Percentiles rank a stretch among this genome's conserved stretches.
Evolutionary conservation across 2,888 invertebrate species (phyloP).

Genomic region (Eupithecia pulchellata): DNA sequence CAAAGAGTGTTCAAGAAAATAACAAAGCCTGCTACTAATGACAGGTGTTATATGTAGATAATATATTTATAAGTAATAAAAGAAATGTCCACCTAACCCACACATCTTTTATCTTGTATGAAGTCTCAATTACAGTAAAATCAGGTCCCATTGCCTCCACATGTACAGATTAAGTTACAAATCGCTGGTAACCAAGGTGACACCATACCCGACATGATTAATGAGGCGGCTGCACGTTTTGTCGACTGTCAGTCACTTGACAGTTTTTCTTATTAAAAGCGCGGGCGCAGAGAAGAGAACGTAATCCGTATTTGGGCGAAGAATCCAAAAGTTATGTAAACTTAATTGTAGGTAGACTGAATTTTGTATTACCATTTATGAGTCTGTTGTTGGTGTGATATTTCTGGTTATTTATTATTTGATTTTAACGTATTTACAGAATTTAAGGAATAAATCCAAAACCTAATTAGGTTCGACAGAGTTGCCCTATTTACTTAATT

Average conservation of each 20-base stretch:
- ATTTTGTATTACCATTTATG: not conserved
- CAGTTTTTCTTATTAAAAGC: conserved; percentile 22
- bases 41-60: too few species aligned
- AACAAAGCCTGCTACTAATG: too few species aligned
- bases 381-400: not conserved
- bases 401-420: too few species aligned
- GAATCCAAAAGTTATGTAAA: conserved; percentile 20
- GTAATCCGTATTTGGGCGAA: conserved; percentile 19
- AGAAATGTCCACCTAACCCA: not conserved
- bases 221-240: conserved; percentile 22
- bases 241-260: conserved; percentile 20
- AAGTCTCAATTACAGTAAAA: not conserved
- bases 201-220: conserved; percentile 18
- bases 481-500: not conserved
- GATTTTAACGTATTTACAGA: not conserved
- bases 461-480: not conserved
- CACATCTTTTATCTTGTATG: not conserved
- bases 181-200: conserved; percentile 1
- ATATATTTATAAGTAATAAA: too few species aligned
- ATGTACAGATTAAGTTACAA: conserved; percentile 13
- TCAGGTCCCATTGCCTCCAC: not conserved
- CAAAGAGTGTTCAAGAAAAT: too few species aligned
- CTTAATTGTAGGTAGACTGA: not conserved
- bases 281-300: conserved; percentile 12
- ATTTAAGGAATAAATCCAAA: not conserved